Conservation (phyloP, 1,140 invertebrate species). For the Magallana gigas region DNA sequence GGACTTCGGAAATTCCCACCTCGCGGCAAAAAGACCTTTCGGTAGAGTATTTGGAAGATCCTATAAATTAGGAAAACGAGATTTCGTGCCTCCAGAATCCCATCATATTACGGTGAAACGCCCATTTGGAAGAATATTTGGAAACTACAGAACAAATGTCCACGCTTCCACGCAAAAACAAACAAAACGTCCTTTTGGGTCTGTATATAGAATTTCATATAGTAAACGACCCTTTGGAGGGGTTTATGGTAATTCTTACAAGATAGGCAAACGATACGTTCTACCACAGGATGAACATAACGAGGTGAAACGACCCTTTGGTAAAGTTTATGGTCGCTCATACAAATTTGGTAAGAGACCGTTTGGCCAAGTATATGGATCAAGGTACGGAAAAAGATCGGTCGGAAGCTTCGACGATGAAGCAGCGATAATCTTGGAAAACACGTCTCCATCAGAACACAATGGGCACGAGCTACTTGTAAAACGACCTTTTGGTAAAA, state of each 20-base stretch:
- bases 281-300: neutral
- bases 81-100: neutral
- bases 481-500: neutral
- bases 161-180: neutral
- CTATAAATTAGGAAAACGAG: neutral
- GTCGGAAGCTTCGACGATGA: neutral
- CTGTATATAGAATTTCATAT: neutral
- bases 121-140: neutral
- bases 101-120: neutral
- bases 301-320: neutral
- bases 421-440: neutral
- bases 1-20: neutral
- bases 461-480: neutral
- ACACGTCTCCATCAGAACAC: neutral
- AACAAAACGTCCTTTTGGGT: neutral
- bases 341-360: slow-evolving; percentile 29
- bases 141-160: neutral
- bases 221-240: slow-evolving; percentile 10
- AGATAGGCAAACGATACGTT: slow-evolving; percentile 22
- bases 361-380: slow-evolving; percentile 9
- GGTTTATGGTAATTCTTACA: neutral
- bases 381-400: neutral
- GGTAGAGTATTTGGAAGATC: slow-evolving; percentile 8
- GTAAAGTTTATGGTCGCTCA: neutral
- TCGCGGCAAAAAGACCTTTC: slow-evolving; percentile 15